Percentiles rank a stretch among this genome's conserved stretches.
Evolutionary conservation across 2,888 invertebrate genomes (phyloP).

Genomic region (Drosophila multiciliata): DNA sequence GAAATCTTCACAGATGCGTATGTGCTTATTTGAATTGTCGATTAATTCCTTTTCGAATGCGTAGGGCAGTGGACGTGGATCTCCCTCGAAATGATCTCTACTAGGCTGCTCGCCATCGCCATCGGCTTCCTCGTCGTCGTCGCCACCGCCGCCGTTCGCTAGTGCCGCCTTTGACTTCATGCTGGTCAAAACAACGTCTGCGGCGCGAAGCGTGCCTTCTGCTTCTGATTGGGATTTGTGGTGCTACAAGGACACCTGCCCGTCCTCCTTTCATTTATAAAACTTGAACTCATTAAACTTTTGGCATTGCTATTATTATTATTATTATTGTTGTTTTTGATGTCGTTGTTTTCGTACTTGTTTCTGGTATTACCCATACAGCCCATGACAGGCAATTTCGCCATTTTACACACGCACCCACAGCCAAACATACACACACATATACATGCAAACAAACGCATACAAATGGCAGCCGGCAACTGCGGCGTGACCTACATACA

Average conservation of each 20-base stretch:
- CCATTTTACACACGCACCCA: slow-evolving; percentile 46
- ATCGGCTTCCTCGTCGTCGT: slow-evolving; percentile 22
- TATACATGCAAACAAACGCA: slow-evolving; percentile 38
- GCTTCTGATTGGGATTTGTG: slow-evolving; percentile 59
- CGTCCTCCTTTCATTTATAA: slow-evolving; percentile 74
- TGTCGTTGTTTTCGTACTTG: slow-evolving; percentile 43
- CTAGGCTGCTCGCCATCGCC: slow-evolving; percentile 46
- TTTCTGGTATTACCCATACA: slow-evolving; percentile 53
- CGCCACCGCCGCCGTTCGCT: slow-evolving; percentile 23
- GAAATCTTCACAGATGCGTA: slow-evolving; percentile 75
- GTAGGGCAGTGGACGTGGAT: slow-evolving; percentile 76
- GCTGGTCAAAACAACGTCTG: slow-evolving; percentile 44
- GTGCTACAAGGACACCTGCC: slow-evolving; percentile 67
- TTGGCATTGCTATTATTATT: slow-evolving; percentile 64
- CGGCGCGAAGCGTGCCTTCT: slow-evolving; percentile 57
- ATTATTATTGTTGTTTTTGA: slow-evolving; percentile 23
- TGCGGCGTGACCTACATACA: slow-evolving; percentile 51
- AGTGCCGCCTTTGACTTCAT: slow-evolving; percentile 37
- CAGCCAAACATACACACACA: slow-evolving; percentile 8
- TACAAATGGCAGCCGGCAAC: slow-evolving; percentile 50
- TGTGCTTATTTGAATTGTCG: slow-evolving; percentile 77
- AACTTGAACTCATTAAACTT: slow-evolving; percentile 81
- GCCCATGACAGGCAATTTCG: slow-evolving; percentile 64
- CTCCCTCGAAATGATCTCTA: slow-evolving; percentile 65
- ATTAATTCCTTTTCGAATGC: slow-evolving; percentile 83